phyloP scores from a whole-genome alignment of 2,113 vertebrate species.

The Strix uralensis region DNA sequence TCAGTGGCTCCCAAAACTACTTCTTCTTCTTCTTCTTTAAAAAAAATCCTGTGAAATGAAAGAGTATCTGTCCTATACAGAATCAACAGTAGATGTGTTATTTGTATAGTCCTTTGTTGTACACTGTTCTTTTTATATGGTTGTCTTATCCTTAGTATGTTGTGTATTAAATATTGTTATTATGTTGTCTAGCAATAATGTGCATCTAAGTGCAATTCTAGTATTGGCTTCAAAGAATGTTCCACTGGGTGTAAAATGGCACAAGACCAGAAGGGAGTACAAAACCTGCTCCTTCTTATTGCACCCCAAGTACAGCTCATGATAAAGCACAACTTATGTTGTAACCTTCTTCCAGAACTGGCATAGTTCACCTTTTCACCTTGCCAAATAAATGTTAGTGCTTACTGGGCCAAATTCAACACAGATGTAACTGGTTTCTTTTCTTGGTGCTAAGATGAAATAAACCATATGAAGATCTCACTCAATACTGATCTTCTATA shows the following conservation, averaged over 20 bases:
- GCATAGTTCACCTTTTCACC: not conserved
- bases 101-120: not conserved
- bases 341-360: not conserved
- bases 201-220: not conserved
- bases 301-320: not conserved
- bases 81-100: not conserved
- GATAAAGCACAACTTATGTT: fast-evolving
- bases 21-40: not conserved
- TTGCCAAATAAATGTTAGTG: not conserved
- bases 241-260: not conserved
- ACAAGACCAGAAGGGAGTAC: not conserved
- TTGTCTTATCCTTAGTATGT: not conserved
- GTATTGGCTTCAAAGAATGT: not conserved
- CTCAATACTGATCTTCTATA: not conserved
- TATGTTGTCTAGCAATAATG: not conserved
- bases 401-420: not conserved
- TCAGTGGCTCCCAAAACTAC: not conserved
- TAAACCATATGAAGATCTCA: not conserved
- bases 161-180: not conserved
- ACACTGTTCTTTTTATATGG: not conserved
- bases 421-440: not conserved
- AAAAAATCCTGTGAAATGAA: not conserved
- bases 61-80: not conserved
- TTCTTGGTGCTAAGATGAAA: not conserved
- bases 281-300: not conserved